Evolutionary conservation across 2,888 invertebrate genomes (phyloP), one percentile per base, ranked within the genome.

Genomic region (Amiota communis): DNA sequence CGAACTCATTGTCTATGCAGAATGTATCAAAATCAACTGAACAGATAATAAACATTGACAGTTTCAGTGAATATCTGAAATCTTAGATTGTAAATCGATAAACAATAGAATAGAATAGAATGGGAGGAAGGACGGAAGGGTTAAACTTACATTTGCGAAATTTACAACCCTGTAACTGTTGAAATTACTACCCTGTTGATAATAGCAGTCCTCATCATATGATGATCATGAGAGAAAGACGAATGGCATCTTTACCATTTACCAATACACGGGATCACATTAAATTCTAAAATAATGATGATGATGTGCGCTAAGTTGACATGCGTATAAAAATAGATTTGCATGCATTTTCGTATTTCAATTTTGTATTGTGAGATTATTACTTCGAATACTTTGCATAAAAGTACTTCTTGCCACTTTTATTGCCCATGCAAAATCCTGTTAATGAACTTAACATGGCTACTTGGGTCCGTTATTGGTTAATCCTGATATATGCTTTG

Each of bases 351-450:
- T 49, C 48, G 51, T 20, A n/a, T 36, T 36, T 36, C 36, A 36
- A 2, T 36, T 36, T 36, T 36, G 8, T 36, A 6, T 36, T 36
- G 36, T 6, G 6, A 6, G 2, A 36, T 36, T 36, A 6, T 36
- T 36, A 36, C 6, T 36, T 36, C 36, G 36, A 36, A 36, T 47
- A 77, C 78, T 83, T 81, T 86, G 83, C 86, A 83, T 85, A 84
- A 72, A 17, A 17, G 20, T 59, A 17, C 15, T 64, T 23, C 12
- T 67, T 57, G 67, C 81, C 83, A 82, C 87, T 83, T 88, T 89
- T 89, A 88, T 88, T 87, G 89, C 86, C 89, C 88, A 87, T 89
- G 82, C 81, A 81, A 88, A 88, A 88, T 88, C 88, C 87, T 80
- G 82, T 87, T 88, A 88, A 88, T 88, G 86, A 82, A 77, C 82